Conservation (phyloP, 2,113 vertebrate species). For the Smithornis capensis region DNA sequence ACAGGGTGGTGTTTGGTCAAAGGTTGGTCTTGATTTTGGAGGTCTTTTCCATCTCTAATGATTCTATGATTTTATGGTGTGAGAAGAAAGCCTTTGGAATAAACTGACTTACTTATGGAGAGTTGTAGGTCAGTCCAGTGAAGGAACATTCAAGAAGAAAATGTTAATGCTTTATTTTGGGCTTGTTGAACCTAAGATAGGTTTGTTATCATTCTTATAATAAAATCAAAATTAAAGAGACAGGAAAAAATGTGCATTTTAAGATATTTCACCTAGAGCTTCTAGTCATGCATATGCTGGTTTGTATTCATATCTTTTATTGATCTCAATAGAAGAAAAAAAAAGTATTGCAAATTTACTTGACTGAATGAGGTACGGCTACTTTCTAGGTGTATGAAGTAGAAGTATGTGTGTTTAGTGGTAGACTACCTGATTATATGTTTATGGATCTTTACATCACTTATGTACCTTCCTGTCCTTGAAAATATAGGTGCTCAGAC, state of each 20-base stretch:
- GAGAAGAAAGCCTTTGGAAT: not conserved
- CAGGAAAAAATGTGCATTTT: not conserved
- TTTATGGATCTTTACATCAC: not conserved
- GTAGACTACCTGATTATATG: not conserved
- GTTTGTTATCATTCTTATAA: not conserved
- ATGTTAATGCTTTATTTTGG: not conserved
- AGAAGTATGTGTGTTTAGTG: not conserved
- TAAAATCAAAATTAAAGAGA: not conserved
- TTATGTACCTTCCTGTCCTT: not conserved
- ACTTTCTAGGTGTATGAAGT: not conserved
- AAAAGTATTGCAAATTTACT: not conserved
- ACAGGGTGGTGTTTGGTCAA: not conserved
- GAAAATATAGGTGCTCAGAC: not conserved
- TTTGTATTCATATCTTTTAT: not conserved
- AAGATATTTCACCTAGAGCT: not conserved
- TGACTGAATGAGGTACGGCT: not conserved
- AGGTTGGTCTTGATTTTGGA: not conserved
- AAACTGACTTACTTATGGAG: not conserved
- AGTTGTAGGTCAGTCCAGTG: not conserved
- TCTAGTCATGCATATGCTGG: not conserved
- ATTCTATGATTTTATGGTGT: rapidly evolving
- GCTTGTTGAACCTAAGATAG: not conserved
- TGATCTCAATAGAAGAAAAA: not conserved
- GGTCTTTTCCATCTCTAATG: not conserved
- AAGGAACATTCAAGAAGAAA: not conserved